Base-by-base conservation (phyloP, 2,113 vertebrate genomes). In the Lepus americanus region DNA sequence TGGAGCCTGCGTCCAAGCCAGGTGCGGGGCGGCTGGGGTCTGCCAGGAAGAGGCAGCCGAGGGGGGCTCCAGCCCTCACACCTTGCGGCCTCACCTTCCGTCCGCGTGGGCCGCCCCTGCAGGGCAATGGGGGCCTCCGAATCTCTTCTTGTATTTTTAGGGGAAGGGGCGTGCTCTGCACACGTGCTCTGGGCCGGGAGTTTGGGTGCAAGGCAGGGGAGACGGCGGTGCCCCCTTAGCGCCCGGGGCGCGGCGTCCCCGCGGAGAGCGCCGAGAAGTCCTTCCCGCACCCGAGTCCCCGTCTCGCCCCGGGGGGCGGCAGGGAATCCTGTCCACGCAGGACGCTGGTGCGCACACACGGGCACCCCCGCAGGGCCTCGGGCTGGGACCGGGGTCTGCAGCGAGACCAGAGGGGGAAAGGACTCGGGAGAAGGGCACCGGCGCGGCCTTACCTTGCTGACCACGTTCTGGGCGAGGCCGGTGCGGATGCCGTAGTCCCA, bases 401-500 rank as follows among this genome's bases (percentile, higher is more conserved):
- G 19, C 49, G 39, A 72, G 22, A 59, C 64, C 14, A 25, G 67
- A 39, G 49, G 55, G 39, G 10, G 69, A 2, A 17, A n/a, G 59
- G 82, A 76, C 44, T 80, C 74, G 8, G 5, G 36, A 25, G 44
- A 33, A 53, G 87, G 85, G 3, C 23, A 27, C 66, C 63, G 73
- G 36, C 51, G 19, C 20, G 36, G 59, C 90, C 98, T 99, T 98
- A 99, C 99, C 99, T 99, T 99, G 98, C 99, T 99, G 94, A 99
- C 99, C 92, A 99, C 99, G 97, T 99, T 99, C 96, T 99, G 99
- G 87, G 98, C 98, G 29, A 99, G 99, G 97, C 99, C 99, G 9
- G 99, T 98, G 82, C 98, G 98, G 98, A 99, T 99, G 95, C 99
- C 98, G 72, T 99, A 99, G 92, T 98, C 98, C 99, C 99, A 98